phyloP scores from a whole-genome alignment of 2,888 invertebrate genomes.

The Microdon myrmicae region DNA sequence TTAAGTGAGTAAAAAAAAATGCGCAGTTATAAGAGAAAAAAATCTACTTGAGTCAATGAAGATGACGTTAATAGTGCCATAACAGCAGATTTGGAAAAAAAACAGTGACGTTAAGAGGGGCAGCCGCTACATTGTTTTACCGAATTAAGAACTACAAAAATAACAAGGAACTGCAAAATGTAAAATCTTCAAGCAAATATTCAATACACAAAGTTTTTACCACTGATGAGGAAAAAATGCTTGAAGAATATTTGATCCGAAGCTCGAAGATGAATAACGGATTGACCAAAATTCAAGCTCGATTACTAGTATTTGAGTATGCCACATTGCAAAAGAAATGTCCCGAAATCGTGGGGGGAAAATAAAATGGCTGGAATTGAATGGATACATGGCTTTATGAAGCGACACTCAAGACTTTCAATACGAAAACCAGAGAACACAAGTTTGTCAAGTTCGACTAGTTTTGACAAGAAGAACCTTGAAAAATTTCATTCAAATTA shows the following conservation, averaged over 20 bases:
- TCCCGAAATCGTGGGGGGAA: constrained; percentile 21
- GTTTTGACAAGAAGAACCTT: constrained; percentile 38
- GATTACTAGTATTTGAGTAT: constrained; percentile 41
- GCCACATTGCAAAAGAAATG: constrained; percentile 35
- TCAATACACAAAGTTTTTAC: constrained; percentile 39
- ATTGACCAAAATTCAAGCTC: constrained; percentile 28
- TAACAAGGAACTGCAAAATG: constrained; percentile 29
- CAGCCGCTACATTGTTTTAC: constrained; percentile 22
- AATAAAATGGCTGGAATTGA: constrained; percentile 34
- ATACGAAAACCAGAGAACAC: constrained; percentile 43
- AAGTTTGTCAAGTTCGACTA: constrained; percentile 28
- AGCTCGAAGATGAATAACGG: constrained; percentile 37
- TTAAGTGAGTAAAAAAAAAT: constrained; percentile 19
- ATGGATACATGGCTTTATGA: constrained; percentile 45
- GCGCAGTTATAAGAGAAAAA: constrained; percentile 18
- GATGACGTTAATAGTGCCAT: constrained; percentile 17
- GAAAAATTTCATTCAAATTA: constrained; percentile 38
- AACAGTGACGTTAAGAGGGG: constrained; percentile 18
- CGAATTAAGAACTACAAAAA: constrained; percentile 41
- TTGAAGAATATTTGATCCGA: constrained; percentile 30
- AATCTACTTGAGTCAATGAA: constrained; percentile 8
- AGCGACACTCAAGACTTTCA: constrained; percentile 36
- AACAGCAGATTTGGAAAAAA: constrained; percentile 13
- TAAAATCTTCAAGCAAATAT: constrained; percentile 35
- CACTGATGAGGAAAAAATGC: constrained; percentile 36